These are phyloP conservation scores for Pteria penguin DNA, from an alignment of 2,888 invertebrate species.

Conservation along the genomic window DNA sequence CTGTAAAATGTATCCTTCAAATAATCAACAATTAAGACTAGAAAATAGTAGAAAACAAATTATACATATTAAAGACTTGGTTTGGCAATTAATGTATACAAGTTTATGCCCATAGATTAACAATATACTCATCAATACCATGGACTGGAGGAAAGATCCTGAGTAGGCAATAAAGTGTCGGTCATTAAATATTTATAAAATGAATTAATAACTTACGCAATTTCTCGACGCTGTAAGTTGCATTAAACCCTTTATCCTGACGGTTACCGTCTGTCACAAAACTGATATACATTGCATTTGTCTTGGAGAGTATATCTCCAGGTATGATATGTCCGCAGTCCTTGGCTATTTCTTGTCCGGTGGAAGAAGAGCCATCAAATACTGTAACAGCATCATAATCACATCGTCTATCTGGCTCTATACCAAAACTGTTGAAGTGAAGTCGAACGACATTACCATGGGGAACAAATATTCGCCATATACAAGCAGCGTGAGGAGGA, in stretches of 20 bases:
- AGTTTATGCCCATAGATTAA: background rate
- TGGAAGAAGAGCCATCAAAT: slow-evolving; percentile 47
- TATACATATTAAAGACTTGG: too few relatives aligned
- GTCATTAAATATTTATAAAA: background rate
- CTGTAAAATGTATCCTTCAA: too few relatives aligned
- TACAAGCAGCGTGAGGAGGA: slow-evolving; percentile 39
- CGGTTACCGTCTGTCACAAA: slow-evolving; percentile 55
- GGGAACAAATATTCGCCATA: slow-evolving; percentile 43
- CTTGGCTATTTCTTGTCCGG: slow-evolving; percentile 42
- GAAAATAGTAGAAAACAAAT: too few relatives aligned
- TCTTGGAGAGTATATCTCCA: slow-evolving; percentile 53
- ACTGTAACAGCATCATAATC: slow-evolving; percentile 48
- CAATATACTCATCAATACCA: background rate
- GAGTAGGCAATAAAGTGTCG: background rate
- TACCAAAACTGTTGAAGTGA: slow-evolving; percentile 49
- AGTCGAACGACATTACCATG: slow-evolving; percentile 42
- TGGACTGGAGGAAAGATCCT: background rate
- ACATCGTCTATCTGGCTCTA: slow-evolving; percentile 48
- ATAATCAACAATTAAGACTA: too few relatives aligned
- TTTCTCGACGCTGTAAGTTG: slow-evolving; percentile 47
- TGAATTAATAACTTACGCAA: slow-evolving; percentile 6
- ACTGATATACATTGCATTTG: slow-evolving; percentile 52
- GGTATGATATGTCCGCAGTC: slow-evolving; percentile 62
- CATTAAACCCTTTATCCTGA: slow-evolving; percentile 60
- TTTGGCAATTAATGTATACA: background rate